Conservation (phyloP, 2,888 invertebrate species). For the Calliopum simillimum region DNA sequence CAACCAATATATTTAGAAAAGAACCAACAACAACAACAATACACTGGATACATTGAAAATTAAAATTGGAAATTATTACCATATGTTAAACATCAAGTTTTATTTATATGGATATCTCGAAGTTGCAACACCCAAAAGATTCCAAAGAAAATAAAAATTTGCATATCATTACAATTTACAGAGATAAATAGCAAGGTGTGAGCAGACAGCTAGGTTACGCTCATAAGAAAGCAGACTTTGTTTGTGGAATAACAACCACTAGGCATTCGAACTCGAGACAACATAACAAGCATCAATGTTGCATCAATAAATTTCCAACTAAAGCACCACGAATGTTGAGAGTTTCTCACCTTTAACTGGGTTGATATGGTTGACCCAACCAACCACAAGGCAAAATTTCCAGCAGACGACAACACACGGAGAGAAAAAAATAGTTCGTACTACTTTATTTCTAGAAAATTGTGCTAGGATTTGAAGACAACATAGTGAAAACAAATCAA, state of each 20-base stretch:
- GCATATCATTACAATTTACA: constrained; percentile 15
- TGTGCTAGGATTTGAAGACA: too few species aligned
- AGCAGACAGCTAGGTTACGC: constrained; percentile 10
- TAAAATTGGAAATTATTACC: constrained; percentile 32
- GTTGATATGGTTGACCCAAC: constrained; percentile 9
- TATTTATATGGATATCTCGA: constrained; percentile 4
- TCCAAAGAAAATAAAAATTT: background rate
- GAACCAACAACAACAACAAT: too few species aligned
- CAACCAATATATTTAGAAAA: background rate
- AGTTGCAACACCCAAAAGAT: background rate
- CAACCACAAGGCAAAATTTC: too few species aligned
- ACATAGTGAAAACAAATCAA: too few species aligned
- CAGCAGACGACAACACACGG: too few species aligned
- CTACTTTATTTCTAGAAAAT: too few species aligned
- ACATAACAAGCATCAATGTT: constrained; percentile 27
- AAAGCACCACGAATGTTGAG: constrained; percentile 36
- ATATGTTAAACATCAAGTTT: constrained; percentile 19
- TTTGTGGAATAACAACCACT: background rate
- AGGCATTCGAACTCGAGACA: background rate
- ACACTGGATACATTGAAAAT: constrained; percentile 1
- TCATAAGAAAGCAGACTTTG: background rate
- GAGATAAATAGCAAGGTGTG: constrained; percentile 24
- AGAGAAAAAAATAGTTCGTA: too few species aligned
- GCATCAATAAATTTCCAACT: constrained; percentile 41
- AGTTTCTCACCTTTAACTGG: constrained; percentile 54